These are phyloP conservation scores for Gymnoscopelus braueri DNA, from an alignment of 2,797 vertebrate genomes.

Conservation along the genomic window DNA sequence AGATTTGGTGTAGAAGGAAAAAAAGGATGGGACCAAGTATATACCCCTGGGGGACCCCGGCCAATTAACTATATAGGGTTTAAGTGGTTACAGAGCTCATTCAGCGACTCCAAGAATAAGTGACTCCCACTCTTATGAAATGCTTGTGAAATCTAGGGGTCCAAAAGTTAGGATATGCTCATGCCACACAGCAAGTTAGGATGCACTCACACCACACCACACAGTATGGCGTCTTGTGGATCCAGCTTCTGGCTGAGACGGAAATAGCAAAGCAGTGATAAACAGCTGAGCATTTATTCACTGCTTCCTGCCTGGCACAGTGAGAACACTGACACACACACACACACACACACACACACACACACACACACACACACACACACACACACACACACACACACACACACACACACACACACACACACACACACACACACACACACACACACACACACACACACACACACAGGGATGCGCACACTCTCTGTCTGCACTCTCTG, in stretches of 20 bases:
- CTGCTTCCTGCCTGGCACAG: slow-evolving; percentile 1
- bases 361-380: background rate
- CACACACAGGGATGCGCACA: slow-evolving; percentile 3
- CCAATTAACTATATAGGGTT: too few species aligned
- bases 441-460: slow-evolving; percentile 2
- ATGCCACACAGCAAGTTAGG: background rate
- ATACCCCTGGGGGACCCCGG: too few species aligned
- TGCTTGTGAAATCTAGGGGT: slow-evolving; percentile 41
- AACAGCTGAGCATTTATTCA: slow-evolving; percentile 48
- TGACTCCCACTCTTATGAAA: slow-evolving; percentile 38
- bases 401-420: background rate
- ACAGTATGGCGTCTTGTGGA: slow-evolving; percentile 32
- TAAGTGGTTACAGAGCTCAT: slow-evolving; percentile 48
- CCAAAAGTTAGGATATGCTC: slow-evolving; percentile 40
- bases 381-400: background rate
- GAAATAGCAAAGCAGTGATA: slow-evolving; percentile 48
- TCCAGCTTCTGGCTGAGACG: slow-evolving; percentile 29
- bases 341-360: background rate
- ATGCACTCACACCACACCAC: slow-evolving; percentile 18
- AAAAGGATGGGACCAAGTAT: too few species aligned
- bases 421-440: background rate
- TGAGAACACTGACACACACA: slow-evolving; percentile 22
- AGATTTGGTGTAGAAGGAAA: too few species aligned
- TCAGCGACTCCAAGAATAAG: slow-evolving; percentile 19
- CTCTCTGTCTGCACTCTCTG: background rate